Conservation (phyloP, 1,140 invertebrate genomes). For the Hermatobates lingyangjiaoensis region DNA sequence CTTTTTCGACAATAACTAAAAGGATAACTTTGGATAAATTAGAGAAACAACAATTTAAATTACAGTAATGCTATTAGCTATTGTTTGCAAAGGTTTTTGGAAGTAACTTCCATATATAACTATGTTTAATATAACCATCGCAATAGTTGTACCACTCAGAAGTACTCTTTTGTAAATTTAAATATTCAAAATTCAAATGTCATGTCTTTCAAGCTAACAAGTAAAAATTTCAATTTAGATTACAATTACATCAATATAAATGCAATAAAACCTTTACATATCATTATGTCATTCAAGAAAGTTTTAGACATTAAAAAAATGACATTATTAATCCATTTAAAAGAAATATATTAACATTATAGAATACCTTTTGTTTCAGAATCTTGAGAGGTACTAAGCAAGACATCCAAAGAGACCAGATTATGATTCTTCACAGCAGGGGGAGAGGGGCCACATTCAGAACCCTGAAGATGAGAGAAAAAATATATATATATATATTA, state of each 20-base stretch:
- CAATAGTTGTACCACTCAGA: too few relatives aligned
- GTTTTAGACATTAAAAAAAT: too few relatives aligned
- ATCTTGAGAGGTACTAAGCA: slow-evolving; percentile 14
- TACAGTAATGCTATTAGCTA: too few relatives aligned
- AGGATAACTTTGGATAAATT: too few relatives aligned
- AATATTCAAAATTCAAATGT: not conserved
- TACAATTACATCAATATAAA: slow-evolving; percentile 16
- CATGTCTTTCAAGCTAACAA: not conserved
- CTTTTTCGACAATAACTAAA: too few relatives aligned
- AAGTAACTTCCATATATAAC: too few relatives aligned
- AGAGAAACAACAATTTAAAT: too few relatives aligned
- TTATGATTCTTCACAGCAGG: slow-evolving; percentile 3
- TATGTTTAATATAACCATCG: too few relatives aligned
- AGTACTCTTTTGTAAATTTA: too few relatives aligned
- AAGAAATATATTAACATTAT: too few relatives aligned
- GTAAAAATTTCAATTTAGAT: not conserved
- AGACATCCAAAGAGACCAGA: slow-evolving; percentile 10
- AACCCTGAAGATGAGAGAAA: slow-evolving; percentile 29
- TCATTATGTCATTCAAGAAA: slow-evolving; percentile 11
- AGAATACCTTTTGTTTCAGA: slow-evolving; percentile 11
- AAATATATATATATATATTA: not conserved
- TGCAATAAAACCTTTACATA: slow-evolving; percentile 13
- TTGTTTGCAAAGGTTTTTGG: too few relatives aligned
- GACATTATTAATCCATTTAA: too few relatives aligned
- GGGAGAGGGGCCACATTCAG: slow-evolving; percentile 31